These are phyloP conservation scores for Tringa solitaria DNA, from an alignment of 2,113 vertebrate genomes.

Conservation along the genomic window DNA sequence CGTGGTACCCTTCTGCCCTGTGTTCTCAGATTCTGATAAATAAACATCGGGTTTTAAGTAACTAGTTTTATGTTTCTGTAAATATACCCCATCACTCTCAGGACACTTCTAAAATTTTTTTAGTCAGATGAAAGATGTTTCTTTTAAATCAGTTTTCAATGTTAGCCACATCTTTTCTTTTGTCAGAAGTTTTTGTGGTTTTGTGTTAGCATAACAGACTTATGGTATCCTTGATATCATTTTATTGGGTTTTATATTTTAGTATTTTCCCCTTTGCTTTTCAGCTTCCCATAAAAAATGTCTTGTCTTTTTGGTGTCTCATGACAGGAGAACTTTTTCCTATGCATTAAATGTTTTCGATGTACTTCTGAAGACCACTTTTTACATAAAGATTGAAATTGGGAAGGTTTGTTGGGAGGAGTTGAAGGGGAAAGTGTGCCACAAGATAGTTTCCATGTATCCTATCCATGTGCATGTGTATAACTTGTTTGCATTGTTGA, in stretches of 20 bases:
- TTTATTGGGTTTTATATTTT: not conserved
- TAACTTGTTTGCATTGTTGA: not conserved
- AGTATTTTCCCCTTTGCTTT: not conserved
- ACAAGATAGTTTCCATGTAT: not conserved
- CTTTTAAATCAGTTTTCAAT: not conserved
- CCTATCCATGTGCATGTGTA: accelerated
- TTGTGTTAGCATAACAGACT: not conserved
- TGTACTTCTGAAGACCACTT: not conserved
- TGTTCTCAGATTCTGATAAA: not conserved
- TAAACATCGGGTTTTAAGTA: not conserved
- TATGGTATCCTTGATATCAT: not conserved
- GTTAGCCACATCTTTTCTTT: not conserved
- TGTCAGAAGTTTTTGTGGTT: not conserved
- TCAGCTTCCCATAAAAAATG: not conserved
- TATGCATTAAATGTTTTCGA: not conserved
- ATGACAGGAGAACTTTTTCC: not conserved
- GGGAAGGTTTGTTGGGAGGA: not conserved
- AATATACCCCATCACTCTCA: not conserved
- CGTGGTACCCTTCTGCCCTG: not conserved
- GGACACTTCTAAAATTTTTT: not conserved
- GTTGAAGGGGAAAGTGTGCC: not conserved
- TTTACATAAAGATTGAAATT: not conserved
- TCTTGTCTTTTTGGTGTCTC: not conserved
- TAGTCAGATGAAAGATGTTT: not conserved
- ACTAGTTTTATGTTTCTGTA: not conserved